phyloP scores from a whole-genome alignment of 2,113 vertebrate genomes.

The Vombatus ursinus region DNA sequence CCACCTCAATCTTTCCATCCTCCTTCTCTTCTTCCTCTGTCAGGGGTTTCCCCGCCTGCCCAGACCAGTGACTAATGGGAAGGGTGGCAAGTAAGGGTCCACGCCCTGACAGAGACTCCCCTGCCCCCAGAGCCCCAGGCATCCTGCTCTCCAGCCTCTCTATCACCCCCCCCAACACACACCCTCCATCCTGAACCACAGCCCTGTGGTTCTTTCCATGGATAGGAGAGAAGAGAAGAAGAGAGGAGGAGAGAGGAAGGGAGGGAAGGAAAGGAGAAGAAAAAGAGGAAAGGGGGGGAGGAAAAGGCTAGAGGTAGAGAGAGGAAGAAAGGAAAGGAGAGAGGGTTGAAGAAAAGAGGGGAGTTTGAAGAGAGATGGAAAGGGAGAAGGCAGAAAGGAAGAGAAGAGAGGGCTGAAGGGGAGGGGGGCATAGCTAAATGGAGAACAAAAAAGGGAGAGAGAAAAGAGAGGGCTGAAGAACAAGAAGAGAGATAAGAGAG shows the following conservation, averaged over 20 bases:
- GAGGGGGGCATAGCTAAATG: neutral
- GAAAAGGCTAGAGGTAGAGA: too few species aligned
- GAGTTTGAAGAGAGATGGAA: too few species aligned
- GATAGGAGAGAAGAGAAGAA: neutral
- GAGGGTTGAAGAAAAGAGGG: too few species aligned
- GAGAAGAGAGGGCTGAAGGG: too few species aligned
- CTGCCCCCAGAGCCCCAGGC: neutral
- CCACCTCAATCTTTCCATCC: constrained; percentile 37
- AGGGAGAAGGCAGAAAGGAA: neutral
- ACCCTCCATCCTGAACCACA: neutral
- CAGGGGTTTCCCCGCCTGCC: neutral
- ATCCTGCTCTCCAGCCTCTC: neutral
- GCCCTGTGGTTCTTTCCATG: neutral
- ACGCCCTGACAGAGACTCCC: neutral
- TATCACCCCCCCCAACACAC: neutral
- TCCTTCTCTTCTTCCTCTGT: constrained; percentile 2
- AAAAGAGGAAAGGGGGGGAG: too few species aligned
- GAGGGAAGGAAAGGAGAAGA: neutral
- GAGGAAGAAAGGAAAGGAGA: neutral
- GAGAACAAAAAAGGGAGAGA: neutral
- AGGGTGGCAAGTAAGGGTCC: neutral
- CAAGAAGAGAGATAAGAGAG: too few species aligned
- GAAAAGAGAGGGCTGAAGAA: neutral
- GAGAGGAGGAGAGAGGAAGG: too few species aligned
- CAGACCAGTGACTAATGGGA: neutral